Base-by-base conservation (phyloP, 2,113 vertebrate genomes). In the Guaruba guarouba region DNA sequence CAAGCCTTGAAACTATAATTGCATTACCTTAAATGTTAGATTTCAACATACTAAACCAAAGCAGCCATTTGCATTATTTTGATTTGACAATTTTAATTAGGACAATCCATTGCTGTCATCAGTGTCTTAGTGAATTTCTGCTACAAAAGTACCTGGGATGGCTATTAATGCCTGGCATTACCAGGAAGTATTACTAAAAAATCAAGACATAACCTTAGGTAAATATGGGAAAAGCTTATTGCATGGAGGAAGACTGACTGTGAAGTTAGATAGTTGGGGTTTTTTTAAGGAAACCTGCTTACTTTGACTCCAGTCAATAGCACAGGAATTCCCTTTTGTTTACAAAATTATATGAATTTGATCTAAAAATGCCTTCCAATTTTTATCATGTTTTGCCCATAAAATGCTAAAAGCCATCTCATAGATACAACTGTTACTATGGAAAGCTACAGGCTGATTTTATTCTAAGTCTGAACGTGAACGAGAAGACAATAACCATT, bases 401-500 rank as follows among this genome's bases (percentile, higher is more conserved):
- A 93, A 89, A 97, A 61, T 37, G 35, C 73, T 33, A 76, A 66
- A 57, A 78, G 41, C 51, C 64, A 11, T 62, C 48, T 95, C 75
- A 93, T 51, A 73, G 74, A 25, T 76, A 44, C 78, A 80, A 84
- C 59, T 89, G 43, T 82, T 92, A 80, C 59, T 41, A 22, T 28
- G 59, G 62, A 89, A 95, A 94, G 90, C 44, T 71, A 66, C 49
- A 74, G 74, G 39, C 61, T 86, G 48, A 52, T 86, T 78, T 41
- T 43, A 85, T 88, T 96, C 92, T 49, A 95, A 95, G 70, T 95
- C 86, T 90, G 51, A 94, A 82, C 35, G 28, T 48, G 27, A 92
- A 64, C 25, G 74, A 88, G 93, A 88, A 93, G 49, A 79, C 61
- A 93, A 94, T 83, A 90, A 81, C 55, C 75, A 86, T 76, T 64